These are phyloP conservation scores for Agrypnia vestita DNA, from an alignment of 1,140 invertebrate species.

Conservation along the genomic window DNA sequence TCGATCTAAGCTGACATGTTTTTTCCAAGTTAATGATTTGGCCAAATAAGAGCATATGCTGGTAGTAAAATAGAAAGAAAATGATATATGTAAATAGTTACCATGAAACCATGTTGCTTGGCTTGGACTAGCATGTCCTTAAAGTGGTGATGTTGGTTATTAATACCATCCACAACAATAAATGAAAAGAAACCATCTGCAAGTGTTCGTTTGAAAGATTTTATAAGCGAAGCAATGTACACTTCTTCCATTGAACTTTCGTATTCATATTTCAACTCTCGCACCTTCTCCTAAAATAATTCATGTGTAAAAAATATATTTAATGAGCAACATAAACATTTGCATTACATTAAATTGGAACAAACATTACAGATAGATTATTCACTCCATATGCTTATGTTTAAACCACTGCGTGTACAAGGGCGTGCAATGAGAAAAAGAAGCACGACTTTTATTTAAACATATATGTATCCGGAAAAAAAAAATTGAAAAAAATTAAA, in stretches of 20 bases:
- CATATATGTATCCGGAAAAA: too few species aligned
- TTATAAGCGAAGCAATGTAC: conserved; percentile 87
- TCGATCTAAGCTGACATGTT: neutral
- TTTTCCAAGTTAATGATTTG: neutral
- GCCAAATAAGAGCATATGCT: neutral
- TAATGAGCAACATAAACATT: too few species aligned
- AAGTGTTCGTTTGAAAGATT: conserved; percentile 94
- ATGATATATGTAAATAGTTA: conserved; percentile 68
- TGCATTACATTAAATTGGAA: too few species aligned
- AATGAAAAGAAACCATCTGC: conserved; percentile 94
- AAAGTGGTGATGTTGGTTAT: conserved; percentile 86
- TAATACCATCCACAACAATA: conserved; percentile 92
- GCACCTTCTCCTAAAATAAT: conserved; percentile 66
- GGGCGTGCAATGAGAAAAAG: too few species aligned
- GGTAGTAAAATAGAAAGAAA: neutral
- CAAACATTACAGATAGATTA: too few species aligned
- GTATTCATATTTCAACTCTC: conserved; percentile 92
- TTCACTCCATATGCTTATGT: too few species aligned
- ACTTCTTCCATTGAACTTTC: conserved; percentile 87
- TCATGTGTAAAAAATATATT: too few species aligned
- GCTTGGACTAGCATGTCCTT: conserved; percentile 92
- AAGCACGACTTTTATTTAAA: too few species aligned
- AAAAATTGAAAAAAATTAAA: too few species aligned
- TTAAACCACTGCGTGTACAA: too few species aligned
- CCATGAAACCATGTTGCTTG: conserved; percentile 92